Evolutionary conservation across 2,113 vertebrate species (phyloP).

Genomic region (Tichodroma muraria): DNA sequence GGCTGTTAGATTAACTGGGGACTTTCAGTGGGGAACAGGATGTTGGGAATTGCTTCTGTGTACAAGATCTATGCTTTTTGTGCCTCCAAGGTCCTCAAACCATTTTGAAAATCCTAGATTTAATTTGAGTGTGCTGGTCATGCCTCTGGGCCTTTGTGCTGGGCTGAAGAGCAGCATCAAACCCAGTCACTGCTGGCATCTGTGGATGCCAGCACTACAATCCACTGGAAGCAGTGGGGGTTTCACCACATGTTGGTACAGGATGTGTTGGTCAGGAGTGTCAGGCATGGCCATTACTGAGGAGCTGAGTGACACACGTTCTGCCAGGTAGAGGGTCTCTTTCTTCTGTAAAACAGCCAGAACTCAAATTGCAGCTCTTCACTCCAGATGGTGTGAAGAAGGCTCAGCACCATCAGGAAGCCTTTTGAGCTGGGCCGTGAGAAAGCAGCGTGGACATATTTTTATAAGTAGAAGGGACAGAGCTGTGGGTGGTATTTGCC

Average conservation of each 20-base stretch:
- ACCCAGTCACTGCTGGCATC: background rate
- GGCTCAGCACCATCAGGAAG: background rate
- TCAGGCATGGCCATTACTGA: background rate
- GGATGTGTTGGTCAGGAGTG: background rate
- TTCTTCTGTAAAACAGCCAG: background rate
- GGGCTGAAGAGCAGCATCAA: background rate
- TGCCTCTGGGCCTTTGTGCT: background rate
- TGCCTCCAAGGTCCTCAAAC: background rate
- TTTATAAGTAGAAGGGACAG: background rate
- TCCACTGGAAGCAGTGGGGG: accelerated
- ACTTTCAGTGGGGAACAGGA: background rate
- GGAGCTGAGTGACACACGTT: background rate
- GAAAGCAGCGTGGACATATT: background rate
- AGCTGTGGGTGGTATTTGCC: background rate
- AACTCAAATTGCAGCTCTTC: background rate
- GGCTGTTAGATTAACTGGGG: background rate
- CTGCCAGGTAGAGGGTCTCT: background rate
- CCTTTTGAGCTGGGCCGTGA: background rate
- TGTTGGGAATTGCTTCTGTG: background rate
- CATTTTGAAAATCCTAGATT: background rate
- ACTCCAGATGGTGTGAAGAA: background rate
- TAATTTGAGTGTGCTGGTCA: background rate
- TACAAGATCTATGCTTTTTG: background rate
- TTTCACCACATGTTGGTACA: background rate
- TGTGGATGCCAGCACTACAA: background rate